Conservation (phyloP, 1,140 invertebrate species). For the Phthorimaea operculella region DNA sequence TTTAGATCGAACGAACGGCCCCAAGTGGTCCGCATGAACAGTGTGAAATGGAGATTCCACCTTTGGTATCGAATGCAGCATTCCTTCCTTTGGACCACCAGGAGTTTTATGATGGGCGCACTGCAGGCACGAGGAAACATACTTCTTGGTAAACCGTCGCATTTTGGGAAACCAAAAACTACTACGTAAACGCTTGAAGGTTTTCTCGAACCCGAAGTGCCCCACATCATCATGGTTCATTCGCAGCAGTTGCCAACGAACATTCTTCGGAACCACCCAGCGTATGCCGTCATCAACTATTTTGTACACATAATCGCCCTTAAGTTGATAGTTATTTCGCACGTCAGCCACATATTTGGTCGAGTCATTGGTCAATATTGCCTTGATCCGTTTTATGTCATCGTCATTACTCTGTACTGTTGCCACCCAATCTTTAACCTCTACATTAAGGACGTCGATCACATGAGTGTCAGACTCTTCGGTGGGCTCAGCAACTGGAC, state of each 20-base stretch:
- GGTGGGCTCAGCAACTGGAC: conserved; percentile 13
- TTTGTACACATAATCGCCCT: conserved; percentile 2
- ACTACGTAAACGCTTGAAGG: conserved; percentile 11
- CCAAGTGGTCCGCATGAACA: conserved; percentile 1
- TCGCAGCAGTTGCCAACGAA: conserved; percentile 10
- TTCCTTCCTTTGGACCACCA: conserved; percentile 10
- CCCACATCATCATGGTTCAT: conserved; percentile 14
- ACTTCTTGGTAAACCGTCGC: conserved; percentile 4
- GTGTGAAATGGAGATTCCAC: conserved; percentile 4
- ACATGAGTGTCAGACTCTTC: conserved; percentile 2
- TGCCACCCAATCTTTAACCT: conserved; percentile 9
- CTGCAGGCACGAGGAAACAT: conserved; percentile 12
- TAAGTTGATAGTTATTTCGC: background rate
- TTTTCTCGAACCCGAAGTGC: conserved; percentile 15
- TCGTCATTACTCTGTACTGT: conserved; percentile 11
- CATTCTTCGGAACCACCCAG: conserved; percentile 6
- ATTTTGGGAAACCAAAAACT: background rate
- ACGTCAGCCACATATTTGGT: conserved; percentile 7
- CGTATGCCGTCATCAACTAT: conserved; percentile 7
- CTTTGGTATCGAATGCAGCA: conserved; percentile 8
- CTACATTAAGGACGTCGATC: conserved; percentile 2
- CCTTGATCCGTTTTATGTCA: conserved; percentile 8
- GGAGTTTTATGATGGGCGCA: conserved; percentile 13
- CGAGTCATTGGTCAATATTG: conserved; percentile 7
- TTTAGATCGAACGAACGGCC: conserved; percentile 4